These are phyloP conservation scores for Narcine bancroftii DNA, from an alignment of 2,113 vertebrate species.

Conservation along the genomic window DNA sequence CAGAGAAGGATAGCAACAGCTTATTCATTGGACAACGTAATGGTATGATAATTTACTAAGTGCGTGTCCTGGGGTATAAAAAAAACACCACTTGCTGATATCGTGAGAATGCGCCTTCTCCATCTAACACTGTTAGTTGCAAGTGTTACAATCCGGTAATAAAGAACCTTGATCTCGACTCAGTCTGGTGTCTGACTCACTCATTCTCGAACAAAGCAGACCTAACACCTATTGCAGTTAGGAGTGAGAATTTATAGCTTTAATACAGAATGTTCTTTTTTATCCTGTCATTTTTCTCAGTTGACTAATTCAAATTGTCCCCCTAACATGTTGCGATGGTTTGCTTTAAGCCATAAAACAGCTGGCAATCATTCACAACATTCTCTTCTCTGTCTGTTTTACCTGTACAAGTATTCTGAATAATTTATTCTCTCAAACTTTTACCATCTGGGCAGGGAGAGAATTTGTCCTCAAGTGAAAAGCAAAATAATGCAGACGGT, in stretches of 20 bases:
- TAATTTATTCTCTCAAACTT: constrained; percentile 75
- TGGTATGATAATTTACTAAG: too few relatives aligned
- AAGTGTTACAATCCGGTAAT: too few relatives aligned
- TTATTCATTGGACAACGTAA: too few relatives aligned
- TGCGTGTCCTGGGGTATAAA: too few relatives aligned
- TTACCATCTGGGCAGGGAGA: constrained; percentile 68
- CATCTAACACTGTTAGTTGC: too few relatives aligned
- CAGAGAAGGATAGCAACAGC: too few relatives aligned
- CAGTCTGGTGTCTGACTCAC: too few relatives aligned
- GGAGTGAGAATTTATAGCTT: not conserved
- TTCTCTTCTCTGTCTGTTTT: constrained; percentile 72
- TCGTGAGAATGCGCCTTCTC: too few relatives aligned
- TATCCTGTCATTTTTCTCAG: not conserved
- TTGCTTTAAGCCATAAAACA: constrained; percentile 49
- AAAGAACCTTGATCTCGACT: too few relatives aligned
- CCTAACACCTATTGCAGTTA: constrained; percentile 4
- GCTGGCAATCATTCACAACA: constrained; percentile 62
- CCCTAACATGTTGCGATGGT: constrained; percentile 40
- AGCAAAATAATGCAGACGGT: too few relatives aligned
- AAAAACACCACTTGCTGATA: too few relatives aligned
- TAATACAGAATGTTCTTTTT: not conserved
- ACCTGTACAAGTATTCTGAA: constrained; percentile 67
- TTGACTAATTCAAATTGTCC: constrained; percentile 33
- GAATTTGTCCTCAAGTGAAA: constrained; percentile 66
- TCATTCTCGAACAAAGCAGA: too few relatives aligned